These are phyloP conservation scores for Popillia japonica DNA, from an alignment of 1,140 invertebrate genomes.

Conservation along the genomic window DNA sequence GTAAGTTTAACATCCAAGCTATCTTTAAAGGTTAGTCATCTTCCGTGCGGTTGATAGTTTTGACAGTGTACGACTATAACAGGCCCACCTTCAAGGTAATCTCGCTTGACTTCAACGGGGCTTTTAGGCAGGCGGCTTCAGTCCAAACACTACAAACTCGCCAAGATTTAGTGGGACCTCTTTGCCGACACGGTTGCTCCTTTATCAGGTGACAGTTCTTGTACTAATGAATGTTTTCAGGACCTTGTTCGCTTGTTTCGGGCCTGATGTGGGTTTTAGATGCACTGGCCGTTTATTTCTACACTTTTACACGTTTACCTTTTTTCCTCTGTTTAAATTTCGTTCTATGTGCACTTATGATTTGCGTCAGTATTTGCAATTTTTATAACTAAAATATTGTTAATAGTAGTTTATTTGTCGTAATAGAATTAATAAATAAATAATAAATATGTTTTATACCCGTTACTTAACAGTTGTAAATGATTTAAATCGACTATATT, in stretches of 20 bases:
- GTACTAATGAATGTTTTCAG: constrained; percentile 58
- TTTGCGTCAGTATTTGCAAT: not conserved
- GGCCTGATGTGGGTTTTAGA: constrained; percentile 41
- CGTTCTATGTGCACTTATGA: not conserved
- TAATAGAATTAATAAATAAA: no score
- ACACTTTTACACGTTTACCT: constrained; percentile 42
- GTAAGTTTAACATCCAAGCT: constrained; percentile 42
- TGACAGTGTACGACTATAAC: constrained; percentile 31
- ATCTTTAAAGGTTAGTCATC: constrained; percentile 38
- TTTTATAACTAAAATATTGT: no score
- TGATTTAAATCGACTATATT: no score
- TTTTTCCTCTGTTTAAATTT: constrained; percentile 17
- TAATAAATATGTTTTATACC: no score
- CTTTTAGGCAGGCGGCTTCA: constrained; percentile 48
- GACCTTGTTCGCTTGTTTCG: constrained; percentile 46
- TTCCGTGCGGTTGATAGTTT: constrained; percentile 38
- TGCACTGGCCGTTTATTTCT: constrained; percentile 41
- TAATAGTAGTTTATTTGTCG: no score
- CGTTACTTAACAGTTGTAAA: no score
- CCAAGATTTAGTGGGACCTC: constrained; percentile 54
- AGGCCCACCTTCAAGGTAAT: constrained; percentile 35
- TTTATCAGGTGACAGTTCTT: constrained; percentile 59
- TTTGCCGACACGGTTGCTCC: constrained; percentile 55
- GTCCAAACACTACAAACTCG: constrained; percentile 51
- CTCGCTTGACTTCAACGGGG: constrained; percentile 38